Evolutionary conservation across 2,888 invertebrate species (phyloP).

Genomic region (Drosophila limbata): DNA sequence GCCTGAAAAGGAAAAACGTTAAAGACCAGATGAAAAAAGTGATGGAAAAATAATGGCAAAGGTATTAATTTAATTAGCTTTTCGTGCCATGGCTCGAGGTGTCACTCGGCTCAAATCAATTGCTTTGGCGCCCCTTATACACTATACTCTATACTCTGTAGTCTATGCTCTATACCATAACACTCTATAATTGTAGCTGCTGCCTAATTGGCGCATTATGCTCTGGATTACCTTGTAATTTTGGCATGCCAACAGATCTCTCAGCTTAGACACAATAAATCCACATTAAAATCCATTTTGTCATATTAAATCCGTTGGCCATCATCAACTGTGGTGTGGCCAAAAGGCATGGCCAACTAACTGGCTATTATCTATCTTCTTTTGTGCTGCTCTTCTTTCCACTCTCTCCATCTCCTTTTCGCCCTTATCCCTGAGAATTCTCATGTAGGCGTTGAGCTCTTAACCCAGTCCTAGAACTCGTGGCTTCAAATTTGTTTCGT

Average conservation of each 20-base stretch:
- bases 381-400: not conserved
- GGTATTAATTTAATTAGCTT: slow-evolving; percentile 66
- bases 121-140: slow-evolving; percentile 41
- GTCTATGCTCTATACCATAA: not conserved
- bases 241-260: slow-evolving; percentile 15
- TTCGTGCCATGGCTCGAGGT: slow-evolving; percentile 59
- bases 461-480: slow-evolving; percentile 5
- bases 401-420: not conserved
- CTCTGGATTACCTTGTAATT: slow-evolving; percentile 35
- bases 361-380: slow-evolving; percentile 16
- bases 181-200: slow-evolving; percentile 40
- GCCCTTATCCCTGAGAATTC: not conserved
- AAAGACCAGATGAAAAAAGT: slow-evolving; percentile 11
- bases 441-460: slow-evolving; percentile 16
- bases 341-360: slow-evolving; percentile 24
- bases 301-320: slow-evolving; percentile 40
- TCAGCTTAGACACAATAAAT: slow-evolving; percentile 37
- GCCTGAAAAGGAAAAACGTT: slow-evolving; percentile 17
- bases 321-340: slow-evolving; percentile 31
- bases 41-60: slow-evolving; percentile 51
- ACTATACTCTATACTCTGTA: not conserved
- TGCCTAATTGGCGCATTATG: slow-evolving; percentile 60
- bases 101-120: slow-evolving; percentile 53
- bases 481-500: slow-evolving; percentile 19
- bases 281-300: slow-evolving; percentile 45